A percentile compares a stretch with the other conserved stretches of the same genome.
Evolutionary conservation across 2,888 invertebrate species (phyloP).

Genomic region (Chalcosyrphus nemorum): DNA sequence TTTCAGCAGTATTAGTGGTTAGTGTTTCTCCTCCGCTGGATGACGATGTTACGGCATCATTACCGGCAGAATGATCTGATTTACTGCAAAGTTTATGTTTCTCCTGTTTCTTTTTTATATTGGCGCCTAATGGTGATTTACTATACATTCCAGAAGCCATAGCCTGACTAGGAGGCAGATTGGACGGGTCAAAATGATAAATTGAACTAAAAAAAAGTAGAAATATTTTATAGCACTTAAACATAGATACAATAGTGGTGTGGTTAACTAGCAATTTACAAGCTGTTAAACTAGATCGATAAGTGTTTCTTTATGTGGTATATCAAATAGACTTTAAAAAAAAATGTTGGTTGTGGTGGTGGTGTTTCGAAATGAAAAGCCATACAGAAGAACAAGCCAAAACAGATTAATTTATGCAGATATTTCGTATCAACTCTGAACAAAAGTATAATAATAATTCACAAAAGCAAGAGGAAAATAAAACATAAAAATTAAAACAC

Average conservation of each 20-base stretch:
- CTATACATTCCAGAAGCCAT: conserved; percentile 74
- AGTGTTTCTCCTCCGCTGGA: conserved; percentile 27
- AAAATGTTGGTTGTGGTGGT: conserved; percentile 30
- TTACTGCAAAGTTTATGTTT: conserved; percentile 69
- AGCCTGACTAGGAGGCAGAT: conserved; percentile 81
- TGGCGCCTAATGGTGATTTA: conserved; percentile 72
- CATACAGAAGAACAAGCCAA: conserved; percentile 57
- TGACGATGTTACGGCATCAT: conserved; percentile 41
- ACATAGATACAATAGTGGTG: neutral
- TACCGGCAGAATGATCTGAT: conserved; percentile 48
- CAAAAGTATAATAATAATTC: conserved; percentile 6
- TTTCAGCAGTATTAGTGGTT: conserved; percentile 57
- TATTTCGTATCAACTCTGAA: conserved; percentile 46
- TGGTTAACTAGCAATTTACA: conserved; percentile 28
- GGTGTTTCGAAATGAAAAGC: conserved; percentile 54
- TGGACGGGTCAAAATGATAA: conserved; percentile 82
- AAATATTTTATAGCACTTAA: neutral
- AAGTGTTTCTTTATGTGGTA: conserved; percentile 44
- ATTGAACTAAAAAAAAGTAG: conserved; percentile 79
- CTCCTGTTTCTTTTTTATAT: conserved; percentile 70
- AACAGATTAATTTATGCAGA: conserved; percentile 39
- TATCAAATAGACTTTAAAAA: conserved; percentile 43
- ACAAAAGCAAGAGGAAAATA: conserved; percentile 50
- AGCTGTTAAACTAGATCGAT: conserved; percentile 35
- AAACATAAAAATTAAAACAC: conserved; percentile 28